Conservation (phyloP, 2,888 invertebrate species). For the Fragum fragum region DNA sequence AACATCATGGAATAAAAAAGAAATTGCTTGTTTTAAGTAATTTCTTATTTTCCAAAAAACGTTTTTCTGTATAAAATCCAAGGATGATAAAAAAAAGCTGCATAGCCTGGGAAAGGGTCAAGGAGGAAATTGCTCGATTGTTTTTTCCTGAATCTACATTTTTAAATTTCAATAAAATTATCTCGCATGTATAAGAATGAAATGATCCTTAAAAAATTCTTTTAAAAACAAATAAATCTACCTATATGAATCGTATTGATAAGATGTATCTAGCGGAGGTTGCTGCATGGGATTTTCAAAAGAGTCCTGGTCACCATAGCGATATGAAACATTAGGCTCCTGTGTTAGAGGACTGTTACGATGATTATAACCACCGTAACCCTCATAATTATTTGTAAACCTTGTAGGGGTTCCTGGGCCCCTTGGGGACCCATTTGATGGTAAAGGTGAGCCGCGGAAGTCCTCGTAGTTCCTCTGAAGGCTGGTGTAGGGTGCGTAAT, state of each 20-base stretch:
- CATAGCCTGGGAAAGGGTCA: no score
- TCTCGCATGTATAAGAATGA: no score
- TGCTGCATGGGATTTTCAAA: constrained; percentile 67
- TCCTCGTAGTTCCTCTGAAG: constrained; percentile 62
- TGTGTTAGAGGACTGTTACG: constrained; percentile 56
- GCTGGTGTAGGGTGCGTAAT: constrained; percentile 74
- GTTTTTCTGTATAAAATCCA: no score
- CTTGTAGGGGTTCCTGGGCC: constrained; percentile 73
- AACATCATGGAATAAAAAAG: no score
- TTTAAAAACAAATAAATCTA: constrained; percentile 35
- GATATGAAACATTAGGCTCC: constrained; percentile 49
- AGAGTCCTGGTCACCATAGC: constrained; percentile 59
- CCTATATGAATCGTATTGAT: constrained; percentile 66
- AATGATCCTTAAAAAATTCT: no score
- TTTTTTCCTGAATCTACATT: no score
- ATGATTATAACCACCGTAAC: constrained; percentile 68
- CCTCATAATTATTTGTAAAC: constrained; percentile 73
- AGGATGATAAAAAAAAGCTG: no score
- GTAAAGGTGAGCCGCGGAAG: constrained; percentile 63
- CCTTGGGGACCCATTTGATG: constrained; percentile 66
- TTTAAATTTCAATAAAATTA: no score
- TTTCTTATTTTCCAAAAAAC: no score
- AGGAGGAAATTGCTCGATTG: no score
- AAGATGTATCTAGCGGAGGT: constrained; percentile 46
- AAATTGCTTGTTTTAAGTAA: no score